Evolutionary conservation across 2,888 invertebrate genomes (phyloP), one percentile per base, ranked within the genome.

Genomic region (Petrophora chlorosata): DNA sequence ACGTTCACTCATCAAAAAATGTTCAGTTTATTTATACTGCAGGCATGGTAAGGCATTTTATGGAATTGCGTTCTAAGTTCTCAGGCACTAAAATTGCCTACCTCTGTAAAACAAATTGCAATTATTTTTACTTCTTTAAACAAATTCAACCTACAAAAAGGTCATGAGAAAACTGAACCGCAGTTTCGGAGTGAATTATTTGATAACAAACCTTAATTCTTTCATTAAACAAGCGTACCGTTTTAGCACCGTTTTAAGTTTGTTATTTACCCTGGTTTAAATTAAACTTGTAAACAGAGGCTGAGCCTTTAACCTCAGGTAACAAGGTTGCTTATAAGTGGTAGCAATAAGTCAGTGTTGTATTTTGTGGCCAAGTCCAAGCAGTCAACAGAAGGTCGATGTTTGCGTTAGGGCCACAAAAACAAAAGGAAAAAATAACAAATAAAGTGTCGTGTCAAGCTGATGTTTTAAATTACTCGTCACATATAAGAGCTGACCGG

Each of bases 1-100:
- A 76, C 76, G 76, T 78, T 74, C 66, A 67, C 75, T 73, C 74
- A 67, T 73, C 76, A 76, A 76, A 65, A 70, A 70, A 68, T 65
- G 61, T 63, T 61, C 59, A 50, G 59, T 62, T 52, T 70, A 66
- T 68, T 68, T 64, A 64, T 67, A 54, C 38, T 23, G 10, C 50
- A 58, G 54, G 52, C 61, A 57, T 56, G 32, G 40, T 43, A 47
- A 47, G 53, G 47, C 53, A 55, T 56, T 62, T 63, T 54, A 64
- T 55, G 57, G 57, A 60, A 41, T 15, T 53, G 29, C 59, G 61
- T 64, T 65, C 64, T 64, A 63, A 61, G 62, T 56, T 59, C 64
- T 63, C 51, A 53, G 25, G 23, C 32, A 56, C 51, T 15, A 19
- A 42, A 19, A 8, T 7, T 23, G 26, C 15, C 33, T 9, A 13